Evolutionary conservation across 2,797 vertebrate genomes (phyloP), one percentile per base, ranked within the genome.

Genomic region (Sarcoramphus papa): DNA sequence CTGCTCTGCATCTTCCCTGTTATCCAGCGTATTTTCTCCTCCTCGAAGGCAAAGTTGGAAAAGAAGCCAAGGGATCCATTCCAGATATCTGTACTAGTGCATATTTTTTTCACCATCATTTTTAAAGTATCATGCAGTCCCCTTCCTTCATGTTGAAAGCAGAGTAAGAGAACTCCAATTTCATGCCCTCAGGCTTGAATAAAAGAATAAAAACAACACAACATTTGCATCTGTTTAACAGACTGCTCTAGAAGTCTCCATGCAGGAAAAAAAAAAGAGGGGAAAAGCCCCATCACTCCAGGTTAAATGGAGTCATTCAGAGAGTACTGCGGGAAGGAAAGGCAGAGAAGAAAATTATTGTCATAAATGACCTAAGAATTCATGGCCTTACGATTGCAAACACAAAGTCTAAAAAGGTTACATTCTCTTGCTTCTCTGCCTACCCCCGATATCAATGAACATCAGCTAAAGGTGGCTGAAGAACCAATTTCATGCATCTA

Each of bases 401-500:
- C 94, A 97, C 97, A 97, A 97, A 98, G 97, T 97, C 97, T 95
- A 96, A 97, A 98, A 98, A 98, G 98, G 98, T 98, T 99, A 98
- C 98, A 98, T 99, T 98, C 99, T 99, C 98, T 98, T 98, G 98
- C 98, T 97, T 97, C 98, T 98, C 98, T 98, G 98, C 98, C 96
- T 96, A 98, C 98, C 98, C 98, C 93, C 21, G 98, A 98, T 98
- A 99, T 98, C 99, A 98, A 98, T 98, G 99, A 99, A 98, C 98
- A 98, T 98, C 99, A 98, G 99, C 99, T 99, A 98, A 99, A 99
- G 99, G 99, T 99, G 98, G 98, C 99, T 98, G 98, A 98, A 99
- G 99, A 99, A 99, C 99, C 99, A 99, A 99, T 99, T 99, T 99
- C 99, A 99, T 99, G 99, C 99, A 99, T 99, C 99, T 99, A 99